A percentile compares a stretch with the other conserved stretches of the same genome.
phyloP scores from a whole-genome alignment of 2,888 invertebrate genomes.

The Apoda limacodes region DNA sequence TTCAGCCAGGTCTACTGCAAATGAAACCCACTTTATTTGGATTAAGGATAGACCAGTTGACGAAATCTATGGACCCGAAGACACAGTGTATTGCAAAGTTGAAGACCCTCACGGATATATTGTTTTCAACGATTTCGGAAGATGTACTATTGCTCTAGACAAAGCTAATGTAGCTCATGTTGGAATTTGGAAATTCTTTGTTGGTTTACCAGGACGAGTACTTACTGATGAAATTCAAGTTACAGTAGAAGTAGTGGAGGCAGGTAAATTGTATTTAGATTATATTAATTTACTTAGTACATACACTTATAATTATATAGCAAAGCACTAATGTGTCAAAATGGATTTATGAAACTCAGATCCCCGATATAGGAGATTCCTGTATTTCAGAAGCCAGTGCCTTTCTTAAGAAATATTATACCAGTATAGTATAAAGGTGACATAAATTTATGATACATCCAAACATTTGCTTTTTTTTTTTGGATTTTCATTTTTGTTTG shows the following conservation, averaged over 20 bases:
- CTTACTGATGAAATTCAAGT: slow-evolving; percentile 28
- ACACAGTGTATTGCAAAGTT: slow-evolving; percentile 41
- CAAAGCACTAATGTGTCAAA: no score
- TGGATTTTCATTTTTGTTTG: no score
- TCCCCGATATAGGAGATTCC: no score
- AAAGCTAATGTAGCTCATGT: slow-evolving; percentile 29
- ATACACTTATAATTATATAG: no score
- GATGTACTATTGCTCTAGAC: slow-evolving; percentile 33
- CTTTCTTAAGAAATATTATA: no score
- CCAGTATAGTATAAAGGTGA: no score
- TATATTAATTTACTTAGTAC: no score
- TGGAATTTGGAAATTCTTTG: slow-evolving; percentile 38
- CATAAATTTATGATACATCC: no score
- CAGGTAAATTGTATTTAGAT: slow-evolving; percentile 30
- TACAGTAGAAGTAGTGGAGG: slow-evolving; percentile 22
- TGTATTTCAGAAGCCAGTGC: no score
- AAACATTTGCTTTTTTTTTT: no score
- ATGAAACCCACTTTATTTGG: no score
- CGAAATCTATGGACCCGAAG: slow-evolving; percentile 32
- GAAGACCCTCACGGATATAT: slow-evolving; percentile 23
- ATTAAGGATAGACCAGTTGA: slow-evolving; percentile 26
- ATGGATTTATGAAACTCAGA: no score
- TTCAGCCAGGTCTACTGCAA: slow-evolving; percentile 8
- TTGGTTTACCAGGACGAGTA: slow-evolving; percentile 33
- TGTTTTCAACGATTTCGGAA: slow-evolving; percentile 40